Percentiles rank a stretch among this genome's conserved stretches.
Conservation (phyloP, 2,797 vertebrate species). For the Neosilurus hyrtlii region DNA sequence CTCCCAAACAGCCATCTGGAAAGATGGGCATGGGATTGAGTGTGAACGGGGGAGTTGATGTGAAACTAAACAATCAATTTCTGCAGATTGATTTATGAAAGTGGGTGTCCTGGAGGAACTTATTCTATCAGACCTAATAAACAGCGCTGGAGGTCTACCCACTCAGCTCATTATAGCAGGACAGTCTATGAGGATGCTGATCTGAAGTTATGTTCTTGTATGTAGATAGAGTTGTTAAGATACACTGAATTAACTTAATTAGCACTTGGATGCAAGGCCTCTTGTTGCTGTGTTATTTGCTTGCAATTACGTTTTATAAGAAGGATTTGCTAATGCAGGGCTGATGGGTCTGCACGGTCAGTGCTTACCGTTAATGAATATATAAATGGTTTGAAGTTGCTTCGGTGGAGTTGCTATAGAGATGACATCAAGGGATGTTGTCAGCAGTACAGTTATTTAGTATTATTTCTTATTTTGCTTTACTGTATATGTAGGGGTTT, state of each 20-base stretch:
- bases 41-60: slow-evolving; percentile 43
- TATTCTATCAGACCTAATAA: slow-evolving; percentile 51
- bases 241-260: slow-evolving; percentile 43
- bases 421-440: not conserved
- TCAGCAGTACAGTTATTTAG: not conserved
- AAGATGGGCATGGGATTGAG: slow-evolving; percentile 10
- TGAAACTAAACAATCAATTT: slow-evolving; percentile 50
- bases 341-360: slow-evolving; percentile 19
- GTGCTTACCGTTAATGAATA: slow-evolving; percentile 37
- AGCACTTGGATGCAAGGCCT: slow-evolving; percentile 17
- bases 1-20: slow-evolving; percentile 32
- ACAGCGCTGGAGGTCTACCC: slow-evolving; percentile 39
- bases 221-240: slow-evolving; percentile 42
- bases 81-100: slow-evolving; percentile 51
- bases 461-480: not conserved
- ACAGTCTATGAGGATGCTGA: slow-evolving; percentile 15
- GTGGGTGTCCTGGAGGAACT: slow-evolving; percentile 41
- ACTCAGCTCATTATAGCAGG: slow-evolving; percentile 41
- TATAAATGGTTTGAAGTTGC: slow-evolving; percentile 3
- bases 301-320: slow-evolving; percentile 39
- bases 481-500: not conserved
- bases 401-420: slow-evolving; percentile 4
- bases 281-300: slow-evolving; percentile 23
- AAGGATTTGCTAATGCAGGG: slow-evolving; percentile 8
- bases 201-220: slow-evolving; percentile 27